A percentile compares a stretch with the other conserved stretches of the same genome.
Conservation (phyloP, 2,797 vertebrate species). For the Takifugu rubripes region DNA sequence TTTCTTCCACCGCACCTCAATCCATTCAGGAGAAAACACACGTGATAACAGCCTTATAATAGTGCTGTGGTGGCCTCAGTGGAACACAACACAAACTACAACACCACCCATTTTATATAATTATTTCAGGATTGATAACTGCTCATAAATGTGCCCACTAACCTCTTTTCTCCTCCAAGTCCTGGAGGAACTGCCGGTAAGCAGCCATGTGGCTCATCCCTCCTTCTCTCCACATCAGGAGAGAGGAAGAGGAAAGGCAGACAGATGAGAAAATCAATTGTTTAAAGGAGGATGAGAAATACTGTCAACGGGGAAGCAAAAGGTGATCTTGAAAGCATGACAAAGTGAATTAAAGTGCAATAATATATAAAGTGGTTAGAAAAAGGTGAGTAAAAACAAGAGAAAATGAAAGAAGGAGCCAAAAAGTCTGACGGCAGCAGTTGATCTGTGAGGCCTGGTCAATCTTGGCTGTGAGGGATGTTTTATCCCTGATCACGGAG, state of each 20-base stretch:
- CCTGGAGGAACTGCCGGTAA: slow-evolving; percentile 78
- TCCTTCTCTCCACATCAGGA: slow-evolving; percentile 34
- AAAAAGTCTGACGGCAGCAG: slow-evolving; percentile 24
- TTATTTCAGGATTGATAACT: neutral
- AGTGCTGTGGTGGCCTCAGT: neutral
- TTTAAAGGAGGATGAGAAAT: neutral
- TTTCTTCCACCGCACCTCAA: slow-evolving; percentile 9
- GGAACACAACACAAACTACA: neutral
- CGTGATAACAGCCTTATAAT: slow-evolving; percentile 5
- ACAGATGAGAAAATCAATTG: neutral
- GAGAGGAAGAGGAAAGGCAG: neutral
- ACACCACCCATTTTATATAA: neutral
- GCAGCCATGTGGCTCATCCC: slow-evolving; percentile 71
- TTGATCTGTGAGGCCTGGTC: slow-evolving; percentile 17
- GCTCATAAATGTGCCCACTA: slow-evolving; percentile 37
- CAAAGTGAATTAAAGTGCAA: neutral
- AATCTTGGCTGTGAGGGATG: slow-evolving; percentile 50
- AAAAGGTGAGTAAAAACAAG: slow-evolving; percentile 7
- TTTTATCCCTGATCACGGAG: slow-evolving; percentile 52
- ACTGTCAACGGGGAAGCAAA: neutral
- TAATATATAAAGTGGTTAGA: neutral
- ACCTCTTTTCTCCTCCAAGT: slow-evolving; percentile 79
- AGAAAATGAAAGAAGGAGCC: slow-evolving; percentile 7
- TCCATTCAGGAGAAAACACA: slow-evolving; percentile 1
- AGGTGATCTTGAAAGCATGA: slow-evolving; percentile 4